Evolutionary conservation across 2,888 invertebrate genomes (phyloP).

Genomic region (Polyommatus icarus): DNA sequence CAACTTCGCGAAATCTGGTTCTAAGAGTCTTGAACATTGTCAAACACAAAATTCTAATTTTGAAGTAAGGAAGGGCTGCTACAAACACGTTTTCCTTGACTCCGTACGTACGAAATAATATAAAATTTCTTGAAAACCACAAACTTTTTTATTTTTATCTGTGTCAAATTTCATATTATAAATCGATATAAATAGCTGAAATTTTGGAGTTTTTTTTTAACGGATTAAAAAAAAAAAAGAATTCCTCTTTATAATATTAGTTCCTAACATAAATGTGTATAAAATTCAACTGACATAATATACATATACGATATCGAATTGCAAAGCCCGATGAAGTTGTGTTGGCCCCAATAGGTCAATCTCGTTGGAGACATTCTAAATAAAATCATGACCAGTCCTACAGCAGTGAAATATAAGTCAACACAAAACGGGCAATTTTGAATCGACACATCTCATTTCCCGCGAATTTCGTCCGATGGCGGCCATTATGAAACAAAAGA

Average conservation of each 20-base stretch:
- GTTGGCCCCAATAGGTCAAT: neutral
- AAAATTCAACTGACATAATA: no score
- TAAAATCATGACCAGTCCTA: neutral
- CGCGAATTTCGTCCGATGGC: constrained; percentile 35
- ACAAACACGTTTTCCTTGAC: no score
- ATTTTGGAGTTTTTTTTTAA: no score
- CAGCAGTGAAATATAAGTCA: neutral
- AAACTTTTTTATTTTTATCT: no score
- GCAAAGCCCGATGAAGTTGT: neutral
- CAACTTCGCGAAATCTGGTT: constrained; percentile 5
- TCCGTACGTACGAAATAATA: no score
- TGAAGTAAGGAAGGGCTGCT: neutral
- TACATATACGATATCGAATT: no score
- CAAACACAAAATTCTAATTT: neutral
- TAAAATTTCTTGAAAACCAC: no score
- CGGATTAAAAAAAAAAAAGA: no score
- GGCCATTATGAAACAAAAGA: constrained; percentile 28
- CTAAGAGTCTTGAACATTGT: constrained; percentile 36
- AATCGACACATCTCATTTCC: constrained; percentile 35
- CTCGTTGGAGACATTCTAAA: neutral
- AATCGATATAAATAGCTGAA: no score
- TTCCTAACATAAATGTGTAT: no score
- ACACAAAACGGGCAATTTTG: constrained; percentile 36
- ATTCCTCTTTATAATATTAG: no score
- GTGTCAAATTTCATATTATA: no score